Conservation (phyloP, 2,113 vertebrate genomes). For the Delphinapterus leucas region DNA sequence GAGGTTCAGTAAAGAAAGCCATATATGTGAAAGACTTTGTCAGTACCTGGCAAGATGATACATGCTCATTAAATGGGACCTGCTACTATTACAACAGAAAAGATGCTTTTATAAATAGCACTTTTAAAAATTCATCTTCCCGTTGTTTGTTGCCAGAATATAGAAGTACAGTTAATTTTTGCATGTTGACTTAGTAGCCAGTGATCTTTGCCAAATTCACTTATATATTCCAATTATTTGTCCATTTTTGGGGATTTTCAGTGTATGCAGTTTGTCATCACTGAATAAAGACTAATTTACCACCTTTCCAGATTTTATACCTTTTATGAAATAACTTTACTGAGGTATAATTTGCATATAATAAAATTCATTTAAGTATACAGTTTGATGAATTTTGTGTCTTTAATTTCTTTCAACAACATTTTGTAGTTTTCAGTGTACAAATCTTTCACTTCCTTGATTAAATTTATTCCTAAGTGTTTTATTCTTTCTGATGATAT, state of each 20-base stretch:
- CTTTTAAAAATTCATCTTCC: neutral
- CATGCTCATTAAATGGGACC: neutral
- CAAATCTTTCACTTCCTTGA: neutral
- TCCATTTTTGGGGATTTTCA: neutral
- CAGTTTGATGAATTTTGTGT: neutral
- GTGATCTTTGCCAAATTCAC: neutral
- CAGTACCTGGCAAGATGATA: neutral
- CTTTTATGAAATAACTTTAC: neutral
- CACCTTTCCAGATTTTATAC: neutral
- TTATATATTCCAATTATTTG: neutral
- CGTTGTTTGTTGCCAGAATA: neutral
- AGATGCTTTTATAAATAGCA: neutral
- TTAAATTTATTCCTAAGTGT: neutral
- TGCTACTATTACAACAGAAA: neutral
- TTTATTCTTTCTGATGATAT: neutral
- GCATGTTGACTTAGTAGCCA: neutral
- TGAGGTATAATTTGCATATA: neutral
- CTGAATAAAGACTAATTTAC: neutral
- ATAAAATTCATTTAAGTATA: neutral
- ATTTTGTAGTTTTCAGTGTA: neutral
- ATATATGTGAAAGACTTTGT: neutral
- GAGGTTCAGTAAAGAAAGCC: neutral
- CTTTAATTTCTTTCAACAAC: neutral
- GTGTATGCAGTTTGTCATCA: neutral
- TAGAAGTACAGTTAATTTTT: neutral